These are phyloP conservation scores for Apis florea DNA, from an alignment of 1,140 invertebrate genomes.

Conservation along the genomic window DNA sequence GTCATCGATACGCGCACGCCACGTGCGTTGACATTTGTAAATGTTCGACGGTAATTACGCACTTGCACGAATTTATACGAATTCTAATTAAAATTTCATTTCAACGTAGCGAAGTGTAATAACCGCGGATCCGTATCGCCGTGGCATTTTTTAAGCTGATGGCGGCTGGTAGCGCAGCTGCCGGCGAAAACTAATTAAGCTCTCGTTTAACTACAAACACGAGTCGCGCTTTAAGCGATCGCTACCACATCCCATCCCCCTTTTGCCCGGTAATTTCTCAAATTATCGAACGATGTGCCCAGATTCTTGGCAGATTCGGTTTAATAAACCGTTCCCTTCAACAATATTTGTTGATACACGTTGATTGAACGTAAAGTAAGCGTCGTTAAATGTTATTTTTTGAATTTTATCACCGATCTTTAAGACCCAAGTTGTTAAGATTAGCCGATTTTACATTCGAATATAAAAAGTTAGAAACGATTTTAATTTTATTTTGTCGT, in stretches of 20 bases:
- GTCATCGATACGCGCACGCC: neutral
- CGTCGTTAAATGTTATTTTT: too few species aligned
- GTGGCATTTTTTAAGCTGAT: slow-evolving; percentile 56
- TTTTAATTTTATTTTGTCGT: too few species aligned
- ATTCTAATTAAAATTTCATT: slow-evolving; percentile 65
- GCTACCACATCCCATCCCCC: slow-evolving; percentile 4
- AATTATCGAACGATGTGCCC: slow-evolving; percentile 30
- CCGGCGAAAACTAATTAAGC: slow-evolving; percentile 65
- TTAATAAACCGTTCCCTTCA: neutral
- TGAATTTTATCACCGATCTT: too few species aligned
- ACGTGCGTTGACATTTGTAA: slow-evolving; percentile 21
- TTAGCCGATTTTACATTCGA: too few species aligned
- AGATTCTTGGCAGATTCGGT: neutral
- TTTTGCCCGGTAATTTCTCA: slow-evolving; percentile 25
- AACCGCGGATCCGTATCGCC: slow-evolving; percentile 60
- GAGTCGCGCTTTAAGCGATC: slow-evolving; percentile 55
- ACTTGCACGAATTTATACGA: slow-evolving; percentile 44
- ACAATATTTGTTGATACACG: neutral
- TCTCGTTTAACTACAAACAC: slow-evolving; percentile 61
- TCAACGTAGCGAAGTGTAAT: slow-evolving; percentile 53
- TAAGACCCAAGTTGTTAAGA: too few species aligned
- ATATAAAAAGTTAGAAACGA: too few species aligned
- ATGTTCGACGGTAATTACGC: slow-evolving; percentile 58
- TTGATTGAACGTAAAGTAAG: too few species aligned
- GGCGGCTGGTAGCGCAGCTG: slow-evolving; percentile 49